Evolutionary conservation across 2,113 vertebrate species (phyloP).

Genomic region (Sakesphorus luctuosus): DNA sequence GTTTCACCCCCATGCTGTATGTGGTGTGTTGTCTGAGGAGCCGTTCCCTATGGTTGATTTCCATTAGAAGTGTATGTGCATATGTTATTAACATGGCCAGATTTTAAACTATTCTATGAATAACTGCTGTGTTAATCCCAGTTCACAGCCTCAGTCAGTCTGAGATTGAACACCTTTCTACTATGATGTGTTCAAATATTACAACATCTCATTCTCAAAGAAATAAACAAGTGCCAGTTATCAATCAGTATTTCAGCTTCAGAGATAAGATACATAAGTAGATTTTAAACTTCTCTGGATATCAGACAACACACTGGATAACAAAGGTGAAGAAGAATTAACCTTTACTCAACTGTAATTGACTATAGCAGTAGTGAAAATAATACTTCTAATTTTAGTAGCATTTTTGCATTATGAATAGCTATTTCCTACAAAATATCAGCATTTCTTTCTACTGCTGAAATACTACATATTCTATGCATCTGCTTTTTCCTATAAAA

Average conservation of each 20-base stretch:
- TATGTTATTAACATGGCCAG: background rate
- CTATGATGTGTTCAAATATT: background rate
- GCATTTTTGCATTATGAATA: background rate
- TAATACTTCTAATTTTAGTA: background rate
- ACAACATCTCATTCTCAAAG: background rate
- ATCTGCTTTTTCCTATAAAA: background rate
- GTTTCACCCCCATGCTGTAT: no score
- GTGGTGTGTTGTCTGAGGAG: no score
- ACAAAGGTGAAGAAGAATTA: background rate
- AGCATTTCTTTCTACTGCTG: background rate
- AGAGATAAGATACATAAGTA: background rate
- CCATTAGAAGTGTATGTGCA: background rate
- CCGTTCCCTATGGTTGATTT: no score
- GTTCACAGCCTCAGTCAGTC: background rate
- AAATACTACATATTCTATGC: background rate
- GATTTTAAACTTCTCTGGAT: background rate
- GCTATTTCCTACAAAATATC: background rate
- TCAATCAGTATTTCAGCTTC: background rate
- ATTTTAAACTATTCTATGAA: background rate
- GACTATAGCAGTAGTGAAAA: background rate
- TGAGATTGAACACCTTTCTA: background rate
- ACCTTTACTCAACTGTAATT: background rate
- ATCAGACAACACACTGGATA: background rate
- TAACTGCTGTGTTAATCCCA: background rate
- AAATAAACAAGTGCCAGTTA: background rate